phyloP scores from a whole-genome alignment of 2,888 invertebrate species.

The Temnothorax ravouxi region DNA sequence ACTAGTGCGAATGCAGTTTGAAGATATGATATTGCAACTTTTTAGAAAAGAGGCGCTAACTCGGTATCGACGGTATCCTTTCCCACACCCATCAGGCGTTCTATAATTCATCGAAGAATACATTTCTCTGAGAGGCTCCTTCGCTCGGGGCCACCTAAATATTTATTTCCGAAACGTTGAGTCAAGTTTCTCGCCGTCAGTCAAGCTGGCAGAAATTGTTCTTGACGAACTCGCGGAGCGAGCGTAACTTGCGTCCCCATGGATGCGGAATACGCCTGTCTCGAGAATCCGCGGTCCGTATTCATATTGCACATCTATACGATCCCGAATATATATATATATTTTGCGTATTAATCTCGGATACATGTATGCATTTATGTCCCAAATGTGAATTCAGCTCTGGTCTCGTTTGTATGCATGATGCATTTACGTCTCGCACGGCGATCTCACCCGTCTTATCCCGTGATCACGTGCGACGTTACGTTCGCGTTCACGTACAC shows the following conservation, averaged over 20 bases:
- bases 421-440: not conserved
- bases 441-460: not conserved
- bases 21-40: conserved; percentile 4
- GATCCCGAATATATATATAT: not conserved
- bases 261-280: not conserved
- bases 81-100: not conserved
- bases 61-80: not conserved
- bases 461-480: not conserved
- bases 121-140: conserved; percentile 35
- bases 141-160: conserved; percentile 26
- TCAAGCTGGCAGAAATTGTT: conserved; percentile 37
- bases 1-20: conserved; percentile 13
- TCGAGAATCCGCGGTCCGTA: not conserved
- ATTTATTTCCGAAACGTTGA: conserved; percentile 43
- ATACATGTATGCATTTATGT: not conserved
- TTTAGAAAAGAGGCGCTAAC: not conserved
- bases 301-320: conserved; percentile 5
- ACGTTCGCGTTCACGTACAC: too few relatives aligned
- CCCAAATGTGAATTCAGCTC: not conserved
- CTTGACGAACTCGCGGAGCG: conserved; percentile 40
- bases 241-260: conserved; percentile 22
- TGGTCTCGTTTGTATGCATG: not conserved
- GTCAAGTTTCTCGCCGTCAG: conserved; percentile 40
- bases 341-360: not conserved
- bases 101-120: conserved; percentile 31